phyloP scores from a whole-genome alignment of 23 tunicate genomes.

The Corella eumyota region DNA sequence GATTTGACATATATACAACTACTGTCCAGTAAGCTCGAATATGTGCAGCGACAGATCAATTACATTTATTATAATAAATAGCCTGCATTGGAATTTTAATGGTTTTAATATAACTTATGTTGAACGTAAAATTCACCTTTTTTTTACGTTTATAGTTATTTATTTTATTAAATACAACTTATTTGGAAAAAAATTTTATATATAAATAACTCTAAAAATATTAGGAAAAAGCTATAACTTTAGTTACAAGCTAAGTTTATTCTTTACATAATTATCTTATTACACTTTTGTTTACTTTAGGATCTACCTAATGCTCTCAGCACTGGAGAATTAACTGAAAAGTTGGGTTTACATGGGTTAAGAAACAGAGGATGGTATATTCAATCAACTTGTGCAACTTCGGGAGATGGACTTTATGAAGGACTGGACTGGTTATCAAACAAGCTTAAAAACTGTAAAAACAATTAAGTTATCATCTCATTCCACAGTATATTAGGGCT shows the following conservation, averaged over 20 bases:
- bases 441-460: conserved; percentile 15
- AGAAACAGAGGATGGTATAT: conserved; percentile 36
- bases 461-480: no score
- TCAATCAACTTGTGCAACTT: conserved; percentile 66
- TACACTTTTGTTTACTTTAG: conserved; percentile 5
- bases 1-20: no score
- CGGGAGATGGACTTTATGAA: conserved; percentile 69
- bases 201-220: not conserved
- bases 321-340: conserved; percentile 26
- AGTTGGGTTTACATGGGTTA: conserved; percentile 17
- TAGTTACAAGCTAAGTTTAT: not conserved
- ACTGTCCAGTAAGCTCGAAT: no score
- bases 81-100: no score
- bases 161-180: not conserved
- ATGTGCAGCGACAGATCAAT: no score
- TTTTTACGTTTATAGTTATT: no score
- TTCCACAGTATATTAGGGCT: not conserved
- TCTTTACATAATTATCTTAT: not conserved
- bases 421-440: conserved; percentile 73
- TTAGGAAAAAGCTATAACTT: not conserved
- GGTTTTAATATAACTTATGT: no score
- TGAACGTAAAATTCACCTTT: no score
- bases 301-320: conserved; percentile 65
- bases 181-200: not conserved
- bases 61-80: no score